Evolutionary conservation across 1,140 invertebrate genomes (phyloP).

Genomic region (Drosophila lacteicornis): DNA sequence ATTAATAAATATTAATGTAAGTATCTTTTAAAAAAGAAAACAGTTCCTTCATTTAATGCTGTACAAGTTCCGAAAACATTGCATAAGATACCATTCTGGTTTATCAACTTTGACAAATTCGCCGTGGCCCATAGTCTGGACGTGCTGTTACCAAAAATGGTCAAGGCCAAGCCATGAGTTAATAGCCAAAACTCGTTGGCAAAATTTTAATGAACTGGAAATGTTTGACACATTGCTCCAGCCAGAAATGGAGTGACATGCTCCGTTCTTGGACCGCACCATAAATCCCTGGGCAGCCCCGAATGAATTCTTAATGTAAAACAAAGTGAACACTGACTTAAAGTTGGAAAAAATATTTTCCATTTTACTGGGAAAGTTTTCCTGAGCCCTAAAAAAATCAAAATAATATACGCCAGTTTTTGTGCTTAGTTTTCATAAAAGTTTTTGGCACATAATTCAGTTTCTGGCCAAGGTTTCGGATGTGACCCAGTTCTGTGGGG

Average conservation of each 20-base stretch:
- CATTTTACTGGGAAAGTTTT: slow-evolving; percentile 10
- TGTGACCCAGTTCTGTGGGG: slow-evolving; percentile 34
- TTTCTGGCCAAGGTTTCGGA: slow-evolving; percentile 42
- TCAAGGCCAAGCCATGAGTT: slow-evolving; percentile 52
- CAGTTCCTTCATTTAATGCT: neutral
- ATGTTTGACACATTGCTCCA: slow-evolving; percentile 32
- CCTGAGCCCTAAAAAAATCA: neutral
- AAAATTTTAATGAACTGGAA: slow-evolving; percentile 51
- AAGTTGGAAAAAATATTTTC: slow-evolving; percentile 12
- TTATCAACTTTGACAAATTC: slow-evolving; percentile 9
- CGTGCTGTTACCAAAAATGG: slow-evolving; percentile 31
- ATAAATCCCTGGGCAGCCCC: neutral
- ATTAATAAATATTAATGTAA: neutral
- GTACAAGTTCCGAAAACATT: neutral
- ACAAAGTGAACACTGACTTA: neutral
- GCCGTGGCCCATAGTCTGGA: neutral
- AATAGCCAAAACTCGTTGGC: slow-evolving; percentile 39
- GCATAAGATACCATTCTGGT: neutral
- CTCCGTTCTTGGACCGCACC: slow-evolving; percentile 4
- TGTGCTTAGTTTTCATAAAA: slow-evolving; percentile 24
- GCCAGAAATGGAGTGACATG: slow-evolving; percentile 27
- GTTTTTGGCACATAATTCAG: slow-evolving; percentile 36
- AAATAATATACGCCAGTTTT: neutral
- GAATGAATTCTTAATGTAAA: slow-evolving; percentile 9
- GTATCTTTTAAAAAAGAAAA: neutral